Conservation (phyloP, 2,797 vertebrate species). For the Syngnathus rostellatus region DNA sequence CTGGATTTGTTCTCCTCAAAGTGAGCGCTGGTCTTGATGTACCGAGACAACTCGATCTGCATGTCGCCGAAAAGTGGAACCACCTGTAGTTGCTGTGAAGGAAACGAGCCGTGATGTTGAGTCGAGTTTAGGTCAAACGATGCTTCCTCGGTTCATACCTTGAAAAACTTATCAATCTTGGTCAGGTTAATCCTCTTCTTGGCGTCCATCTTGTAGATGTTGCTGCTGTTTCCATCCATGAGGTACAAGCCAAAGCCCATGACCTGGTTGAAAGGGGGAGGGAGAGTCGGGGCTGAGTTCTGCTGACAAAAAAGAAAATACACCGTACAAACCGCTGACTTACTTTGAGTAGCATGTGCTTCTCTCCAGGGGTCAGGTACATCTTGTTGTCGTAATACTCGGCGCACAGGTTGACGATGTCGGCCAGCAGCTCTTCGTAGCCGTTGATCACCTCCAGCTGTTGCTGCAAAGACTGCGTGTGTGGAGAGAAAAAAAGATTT, state of each 20-base stretch:
- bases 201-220: conserved; percentile 95
- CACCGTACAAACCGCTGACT: conserved; percentile 7
- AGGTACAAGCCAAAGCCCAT: conserved; percentile 98
- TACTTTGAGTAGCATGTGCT: conserved; percentile 97
- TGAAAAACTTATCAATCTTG: conserved; percentile 98
- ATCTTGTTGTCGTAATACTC: conserved; percentile 98
- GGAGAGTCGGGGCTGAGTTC: not conserved
- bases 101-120: not conserved
- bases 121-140: not conserved
- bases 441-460: conserved; percentile 94
- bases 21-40: conserved; percentile 97
- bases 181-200: conserved; percentile 97
- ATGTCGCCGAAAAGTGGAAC: conserved; percentile 97
- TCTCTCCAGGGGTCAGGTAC: conserved; percentile 94
- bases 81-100: conserved; percentile 87
- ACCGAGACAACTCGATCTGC: conserved; percentile 96
- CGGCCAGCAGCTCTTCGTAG: conserved; percentile 93
- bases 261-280: conserved; percentile 67
- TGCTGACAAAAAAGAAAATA: not conserved
- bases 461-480: conserved; percentile 86
- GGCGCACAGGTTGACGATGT: conserved; percentile 95
- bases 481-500: not conserved
- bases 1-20: conserved; percentile 98
- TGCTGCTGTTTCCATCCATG: conserved; percentile 94
- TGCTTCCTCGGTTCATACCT: conserved; percentile 57